Evolutionary conservation across 2,797 vertebrate genomes (phyloP), one percentile per base, ranked within the genome.

Genomic region (Hypotaenidia philippensis): DNA sequence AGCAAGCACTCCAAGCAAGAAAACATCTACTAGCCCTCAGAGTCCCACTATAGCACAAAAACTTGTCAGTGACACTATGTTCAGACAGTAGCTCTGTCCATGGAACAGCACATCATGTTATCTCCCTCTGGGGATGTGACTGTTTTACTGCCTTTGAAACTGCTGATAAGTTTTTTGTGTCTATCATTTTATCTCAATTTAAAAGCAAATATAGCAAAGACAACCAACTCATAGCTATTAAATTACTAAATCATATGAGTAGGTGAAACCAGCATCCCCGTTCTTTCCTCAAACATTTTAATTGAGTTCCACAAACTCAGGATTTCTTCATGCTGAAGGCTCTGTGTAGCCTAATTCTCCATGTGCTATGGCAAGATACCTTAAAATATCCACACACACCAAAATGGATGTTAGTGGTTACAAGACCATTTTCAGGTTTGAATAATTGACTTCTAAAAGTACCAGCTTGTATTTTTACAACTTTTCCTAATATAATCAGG

Each of bases 201-300:
- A 40, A 66, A 83, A 89, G 34, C 44, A 83, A 59, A 26, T 40
- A 72, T 13, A 61, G 27, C n/a, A 87, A 59, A n/a, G n/a, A 63
- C 41, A 71, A 40, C 7, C 16, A 71, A 6, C 38, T 22, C 34
- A 76, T 19, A 72, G 31, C 19, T 79, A 59, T 50, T 49, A 91
- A 60, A 20, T 27, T 68, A 83, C 5, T 27, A 75, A 86, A 49
- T 29, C 34, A 31, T 3, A n/a, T 49, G 16, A 53, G 4, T 17
- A 70, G 10, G 20, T 23, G 9, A 61, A 83, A 83, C 0, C 0
- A 3, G 10, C 4, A 8, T 38, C 26, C 7, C 6, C 3, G 10
- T 64, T 68, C n/a, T 57, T 83, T 63, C 16, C 34, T 38, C 55
- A 41, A 59, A 47, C 22, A n/a, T 23, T 21, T 65, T 77, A 26